These are phyloP conservation scores for Mechanitis messenoides DNA, from an alignment of 2,888 invertebrate genomes.

Conservation along the genomic window DNA sequence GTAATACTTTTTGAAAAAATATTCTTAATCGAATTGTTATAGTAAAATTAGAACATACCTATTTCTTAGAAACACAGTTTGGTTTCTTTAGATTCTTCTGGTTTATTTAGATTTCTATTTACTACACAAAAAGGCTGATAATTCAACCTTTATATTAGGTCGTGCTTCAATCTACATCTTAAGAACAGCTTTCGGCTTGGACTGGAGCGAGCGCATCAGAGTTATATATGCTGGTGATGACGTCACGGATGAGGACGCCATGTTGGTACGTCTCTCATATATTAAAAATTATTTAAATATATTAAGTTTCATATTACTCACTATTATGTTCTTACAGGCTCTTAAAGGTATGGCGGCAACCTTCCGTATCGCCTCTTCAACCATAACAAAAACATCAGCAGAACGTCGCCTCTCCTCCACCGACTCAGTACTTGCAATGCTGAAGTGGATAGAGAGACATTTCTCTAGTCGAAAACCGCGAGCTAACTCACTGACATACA, in stretches of 20 bases:
- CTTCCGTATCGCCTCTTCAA: conserved; percentile 90
- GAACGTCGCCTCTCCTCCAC: conserved; percentile 91
- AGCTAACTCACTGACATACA: conserved; percentile 80
- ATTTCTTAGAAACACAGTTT: no score
- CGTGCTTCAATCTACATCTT: conserved; percentile 93
- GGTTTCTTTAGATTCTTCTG: no score
- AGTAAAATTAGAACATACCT: no score
- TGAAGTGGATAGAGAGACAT: conserved; percentile 93
- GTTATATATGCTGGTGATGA: conserved; percentile 94
- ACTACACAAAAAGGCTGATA: neutral
- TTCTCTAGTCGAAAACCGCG: conserved; percentile 86
- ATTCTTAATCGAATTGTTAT: no score
- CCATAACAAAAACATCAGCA: conserved; percentile 90
- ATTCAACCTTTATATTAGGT: conserved; percentile 48
- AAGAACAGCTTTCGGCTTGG: conserved; percentile 91
- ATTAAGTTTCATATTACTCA: neutral
- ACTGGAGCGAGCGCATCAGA: conserved; percentile 93
- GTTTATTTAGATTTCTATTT: no score
- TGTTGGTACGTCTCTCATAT: conserved; percentile 79
- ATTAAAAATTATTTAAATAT: neutral
- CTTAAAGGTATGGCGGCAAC: conserved; percentile 95
- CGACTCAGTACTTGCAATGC: conserved; percentile 91
- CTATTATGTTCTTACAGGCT: conserved; percentile 72
- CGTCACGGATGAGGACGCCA: conserved; percentile 92
- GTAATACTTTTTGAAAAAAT: no score